These are phyloP conservation scores for Rattus rattus DNA, from an alignment of 2,113 vertebrate genomes.

Conservation along the genomic window DNA sequence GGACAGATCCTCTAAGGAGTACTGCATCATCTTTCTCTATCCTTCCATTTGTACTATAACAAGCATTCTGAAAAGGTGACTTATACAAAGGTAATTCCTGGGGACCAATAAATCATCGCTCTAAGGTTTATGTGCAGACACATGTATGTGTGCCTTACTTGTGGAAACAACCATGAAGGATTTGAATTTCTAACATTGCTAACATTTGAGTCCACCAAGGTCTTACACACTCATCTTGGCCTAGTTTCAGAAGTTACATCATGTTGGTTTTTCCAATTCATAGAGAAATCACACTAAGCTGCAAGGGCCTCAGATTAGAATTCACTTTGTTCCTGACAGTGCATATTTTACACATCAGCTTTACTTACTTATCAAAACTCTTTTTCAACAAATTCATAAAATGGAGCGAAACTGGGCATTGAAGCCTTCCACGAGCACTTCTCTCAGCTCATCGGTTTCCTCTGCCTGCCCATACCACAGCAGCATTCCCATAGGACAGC, in stretches of 20 bases:
- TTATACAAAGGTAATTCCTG: background rate
- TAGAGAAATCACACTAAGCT: background rate
- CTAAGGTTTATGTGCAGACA: background rate
- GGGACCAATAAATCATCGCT: background rate
- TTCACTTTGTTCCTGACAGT: background rate
- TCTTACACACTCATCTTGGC: background rate
- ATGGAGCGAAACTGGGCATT: background rate
- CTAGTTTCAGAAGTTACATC: conserved; percentile 31
- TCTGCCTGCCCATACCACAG: no score
- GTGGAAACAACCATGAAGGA: background rate
- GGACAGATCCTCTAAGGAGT: background rate
- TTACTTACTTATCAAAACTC: conserved; percentile 5
- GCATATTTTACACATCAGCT: background rate
- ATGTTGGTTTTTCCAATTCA: background rate
- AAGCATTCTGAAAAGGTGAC: background rate
- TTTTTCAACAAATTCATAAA: conserved; percentile 16
- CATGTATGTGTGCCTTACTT: background rate
- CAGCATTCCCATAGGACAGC: background rate
- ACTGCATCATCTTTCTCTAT: background rate
- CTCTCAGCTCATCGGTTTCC: background rate
- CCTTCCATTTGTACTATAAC: background rate
- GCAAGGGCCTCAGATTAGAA: background rate
- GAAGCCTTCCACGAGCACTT: background rate
- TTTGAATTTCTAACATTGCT: background rate
- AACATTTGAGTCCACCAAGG: background rate